Base-by-base conservation (phyloP, 2,888 invertebrate genomes). In the Tholera decimalis region DNA sequence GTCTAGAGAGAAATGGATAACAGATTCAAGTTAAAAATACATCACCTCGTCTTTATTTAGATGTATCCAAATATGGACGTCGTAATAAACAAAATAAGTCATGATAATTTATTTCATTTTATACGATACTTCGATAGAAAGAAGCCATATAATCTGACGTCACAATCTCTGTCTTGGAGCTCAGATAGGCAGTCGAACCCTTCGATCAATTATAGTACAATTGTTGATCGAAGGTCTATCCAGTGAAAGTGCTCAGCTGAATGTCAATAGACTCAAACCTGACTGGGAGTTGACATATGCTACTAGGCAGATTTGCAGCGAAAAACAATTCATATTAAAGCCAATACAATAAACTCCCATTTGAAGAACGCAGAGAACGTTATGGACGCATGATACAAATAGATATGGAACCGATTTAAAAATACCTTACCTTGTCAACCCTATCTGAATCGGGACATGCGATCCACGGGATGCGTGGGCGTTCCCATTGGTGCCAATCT, bases 381-480 rank as follows among this genome's bases (percentile, higher is more conserved):
- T 71, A 57, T 46, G 18, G 30, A 33, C 5, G 15, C 20, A 62
- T 70, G 68, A 79, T 80, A 72, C 70, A 87, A 88, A 85, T 86
- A 85, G 77, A 73, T 70, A 84, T 86, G 20, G 30, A 64, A 28
- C 69, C 46, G 73, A 81, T 82, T 83, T 83, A 86, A 87, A 90
- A 90, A 89, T 88, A 88, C 74, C 78, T 75, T 65, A 73, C 65
- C 60, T 73, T 71, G 51, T 56, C 65, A 70, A 65, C 77, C 62
- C 67, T 80, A 73, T 73, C 77, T 69, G 59, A 66, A 73, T 55
- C 70, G 80, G 78, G 76, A 79, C 81, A 76, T 77, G 73, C 83
- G 75, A 74, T 70, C 79, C 79, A 73, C 72, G 67, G 72, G 85
- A 88, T 80, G 86, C 87, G 92, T 91, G 85, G 93, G 93, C 80